Conservation (phyloP, 1,140 invertebrate species). For the Apis laboriosa region DNA sequence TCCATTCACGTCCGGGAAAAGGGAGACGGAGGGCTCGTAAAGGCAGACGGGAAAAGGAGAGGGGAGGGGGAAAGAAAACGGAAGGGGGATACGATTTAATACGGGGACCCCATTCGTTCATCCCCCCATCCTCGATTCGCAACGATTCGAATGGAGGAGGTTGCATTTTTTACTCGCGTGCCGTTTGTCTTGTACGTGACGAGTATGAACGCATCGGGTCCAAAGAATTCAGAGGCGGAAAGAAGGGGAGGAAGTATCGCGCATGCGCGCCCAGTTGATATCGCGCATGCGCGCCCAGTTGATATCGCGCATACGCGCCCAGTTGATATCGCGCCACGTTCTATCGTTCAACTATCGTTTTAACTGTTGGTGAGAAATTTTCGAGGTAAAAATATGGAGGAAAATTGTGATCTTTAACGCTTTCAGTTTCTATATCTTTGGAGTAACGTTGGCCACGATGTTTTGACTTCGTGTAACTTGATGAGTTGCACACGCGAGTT, state of each 20-base stretch:
- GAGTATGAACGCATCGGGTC: constrained; percentile 43
- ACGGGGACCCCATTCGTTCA: constrained; percentile 59
- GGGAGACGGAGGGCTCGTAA: constrained; percentile 25
- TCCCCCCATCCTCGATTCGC: constrained; percentile 18
- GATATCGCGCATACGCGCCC: not conserved
- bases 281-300: no score
- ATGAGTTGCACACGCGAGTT: no score
- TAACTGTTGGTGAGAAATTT: no score
- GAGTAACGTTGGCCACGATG: no score
- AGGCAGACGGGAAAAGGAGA: constrained; percentile 23
- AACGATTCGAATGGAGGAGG: constrained; percentile 47
- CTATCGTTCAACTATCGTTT: no score
- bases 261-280: no score
- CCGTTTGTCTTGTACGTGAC: constrained; percentile 60
- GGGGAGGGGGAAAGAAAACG: not conserved
- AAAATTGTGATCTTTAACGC: no score
- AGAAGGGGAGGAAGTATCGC: constrained; percentile 13
- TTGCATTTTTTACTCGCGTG: constrained; percentile 59
- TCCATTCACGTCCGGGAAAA: constrained; percentile 50
- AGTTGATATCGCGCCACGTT: no score
- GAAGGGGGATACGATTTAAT: constrained; percentile 57
- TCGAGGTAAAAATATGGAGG: no score
- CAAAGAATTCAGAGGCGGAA: constrained; percentile 28
- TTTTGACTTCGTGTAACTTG: no score
- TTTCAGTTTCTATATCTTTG: no score